Base-by-base conservation (phyloP, 2,888 invertebrate genomes). In the Cephalotes varians region DNA sequence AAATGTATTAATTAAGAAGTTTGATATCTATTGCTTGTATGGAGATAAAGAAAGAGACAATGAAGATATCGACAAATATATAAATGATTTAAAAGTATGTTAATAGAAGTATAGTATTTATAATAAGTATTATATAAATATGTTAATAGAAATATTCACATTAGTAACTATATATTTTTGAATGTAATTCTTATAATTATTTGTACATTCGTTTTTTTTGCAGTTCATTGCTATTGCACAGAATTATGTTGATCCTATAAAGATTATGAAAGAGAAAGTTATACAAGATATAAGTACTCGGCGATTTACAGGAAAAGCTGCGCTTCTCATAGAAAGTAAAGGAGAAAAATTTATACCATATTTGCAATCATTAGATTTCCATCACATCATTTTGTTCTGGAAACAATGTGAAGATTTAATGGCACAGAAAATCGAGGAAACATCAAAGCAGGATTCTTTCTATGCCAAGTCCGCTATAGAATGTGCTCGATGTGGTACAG, bases 1-100 rank as follows among this genome's bases (percentile, higher is more conserved):
- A 25, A 5, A 69, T 25, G 2, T 37, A 31, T 44, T 87, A 28
- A 34, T 87, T 6, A 2, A 71, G 4, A 81, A 77, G 12, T 85
- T 87, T 56, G 87, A 87, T 7, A 21, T 62, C 0, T 81, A 85
- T 28, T 73, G 5, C 9, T 0, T 81, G 6, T 83, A 85, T 37
- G 1, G 1, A 9, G 6, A 1, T 49, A 85, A 10, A 44, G 77
- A 47, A n/a, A 85, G 51, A 18, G 9, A 28, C 34, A 1, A 5
- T 4, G 69, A 87, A 44, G 21, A 58, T 40, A 31, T 65, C 15
- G 60, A 85, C 12, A 31, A 37, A 62, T 87, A 87, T 9, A 51
- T 83, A 28, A 9, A 34, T 3, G 69, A 83, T 6, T 28, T 87
- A 5, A 28, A 31, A 18, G 87, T 87, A 86, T 25, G 12, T 62